phyloP scores from a whole-genome alignment of 2,888 invertebrate species.

The Ochropacha duplaris region DNA sequence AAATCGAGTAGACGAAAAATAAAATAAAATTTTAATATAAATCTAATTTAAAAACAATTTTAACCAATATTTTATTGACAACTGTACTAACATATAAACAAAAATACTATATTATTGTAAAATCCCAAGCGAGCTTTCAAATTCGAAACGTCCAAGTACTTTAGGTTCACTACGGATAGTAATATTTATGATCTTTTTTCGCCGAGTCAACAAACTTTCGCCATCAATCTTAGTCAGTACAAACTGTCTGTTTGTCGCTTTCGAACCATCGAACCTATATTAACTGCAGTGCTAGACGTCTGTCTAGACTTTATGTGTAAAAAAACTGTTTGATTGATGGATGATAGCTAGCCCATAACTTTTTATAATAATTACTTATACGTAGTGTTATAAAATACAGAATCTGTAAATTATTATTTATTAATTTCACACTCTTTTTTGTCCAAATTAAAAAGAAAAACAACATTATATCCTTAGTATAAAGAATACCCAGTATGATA shows the following conservation, averaged over 20 bases:
- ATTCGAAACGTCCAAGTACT: not conserved
- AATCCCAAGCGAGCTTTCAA: not conserved
- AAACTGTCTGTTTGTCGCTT: constrained; percentile 3
- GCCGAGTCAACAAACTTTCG: not conserved
- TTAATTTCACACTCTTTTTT: no score
- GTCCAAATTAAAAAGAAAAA: no score
- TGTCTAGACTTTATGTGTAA: not conserved
- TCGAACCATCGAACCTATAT: not conserved
- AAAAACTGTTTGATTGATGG: not conserved
- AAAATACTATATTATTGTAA: not conserved
- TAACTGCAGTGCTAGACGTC: not conserved
- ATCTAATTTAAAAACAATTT: no score
- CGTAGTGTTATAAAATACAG: no score
- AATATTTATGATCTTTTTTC: constrained; percentile 5
- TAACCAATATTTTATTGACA: not conserved
- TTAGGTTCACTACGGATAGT: not conserved
- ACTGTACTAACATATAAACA: not conserved
- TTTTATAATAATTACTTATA: not conserved
- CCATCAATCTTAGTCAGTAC: constrained; percentile 3
- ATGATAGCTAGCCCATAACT: not conserved
- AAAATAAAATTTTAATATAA: no score
- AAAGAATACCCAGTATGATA: no score
- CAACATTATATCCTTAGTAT: no score
- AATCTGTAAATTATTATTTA: no score
- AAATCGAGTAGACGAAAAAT: no score